Base-by-base conservation (phyloP, 1,140 invertebrate genomes). In the Zophobas morio region DNA sequence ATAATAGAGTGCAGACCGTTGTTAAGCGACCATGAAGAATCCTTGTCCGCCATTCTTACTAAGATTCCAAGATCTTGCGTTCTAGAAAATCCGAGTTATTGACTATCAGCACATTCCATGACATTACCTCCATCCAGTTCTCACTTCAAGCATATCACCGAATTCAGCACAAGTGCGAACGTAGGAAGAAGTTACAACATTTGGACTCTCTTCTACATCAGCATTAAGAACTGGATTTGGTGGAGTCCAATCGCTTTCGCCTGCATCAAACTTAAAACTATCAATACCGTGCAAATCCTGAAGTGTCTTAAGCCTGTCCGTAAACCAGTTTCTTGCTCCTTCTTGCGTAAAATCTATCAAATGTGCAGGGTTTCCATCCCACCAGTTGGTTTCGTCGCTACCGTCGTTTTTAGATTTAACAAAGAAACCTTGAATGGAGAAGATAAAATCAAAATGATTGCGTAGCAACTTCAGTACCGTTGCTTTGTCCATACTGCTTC, bases 191-290 rank as follows among this genome's bases (percentile, higher is more conserved):
- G 91, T 91, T 39, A 91, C 91, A 5, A 90, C 86, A 32, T 90
- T 90, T 0, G 93, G 93, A 39, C 91, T 89, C 6, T 86, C 72
- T 39, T 89, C 84, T 1, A 82, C 51, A 46, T 88, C 81, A 0
- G 87, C 87, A 79, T 85, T 87, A 34, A 82, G 33, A 33, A 57
- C 54, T 4, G 54, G 4, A 73, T 77, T 76, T 1, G 71, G 36
- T 81, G 91, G 91, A 34, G 90, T 80, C 87, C 89, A 92, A 63
- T 89, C 90, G 70, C 86, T 87, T 87, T 97, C 95, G 8, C 96
- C 97, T 6, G 95, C 97, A 86, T 98, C 97, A 84, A 98, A 98
- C 85, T 98, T 98, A 78, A 96, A 96, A 76, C 94, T 93, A 83
- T 96, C 94, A 36, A 99, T 93, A 0, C 91, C 93, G 75, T 90